These are phyloP conservation scores for Drosophila murphyi DNA, from an alignment of 1,140 invertebrate genomes.

Conservation along the genomic window DNA sequence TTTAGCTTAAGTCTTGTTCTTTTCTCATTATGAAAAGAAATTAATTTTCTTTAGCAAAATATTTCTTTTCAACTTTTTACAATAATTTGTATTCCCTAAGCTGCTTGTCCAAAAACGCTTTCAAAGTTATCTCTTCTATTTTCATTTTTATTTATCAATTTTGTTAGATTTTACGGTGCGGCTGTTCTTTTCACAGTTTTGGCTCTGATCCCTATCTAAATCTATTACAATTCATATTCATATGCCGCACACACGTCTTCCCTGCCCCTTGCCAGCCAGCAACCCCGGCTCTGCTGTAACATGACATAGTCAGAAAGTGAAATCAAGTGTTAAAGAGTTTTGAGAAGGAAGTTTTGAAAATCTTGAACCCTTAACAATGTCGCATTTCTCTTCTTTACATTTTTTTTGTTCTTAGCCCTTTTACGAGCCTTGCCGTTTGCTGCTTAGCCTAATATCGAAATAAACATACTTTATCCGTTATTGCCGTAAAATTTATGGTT, in stretches of 20 bases:
- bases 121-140: constrained; percentile 31
- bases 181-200: constrained; percentile 62
- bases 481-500: constrained; percentile 80
- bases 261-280: neutral
- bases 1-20: constrained; percentile 59
- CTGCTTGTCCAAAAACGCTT: constrained; percentile 32
- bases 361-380: constrained; percentile 34
- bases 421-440: constrained; percentile 45
- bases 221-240: constrained; percentile 80
- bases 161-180: constrained; percentile 66
- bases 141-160: constrained; percentile 50
- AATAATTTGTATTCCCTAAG: constrained; percentile 43
- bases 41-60: constrained; percentile 53
- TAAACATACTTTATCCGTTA: constrained; percentile 83
- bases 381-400: constrained; percentile 28
- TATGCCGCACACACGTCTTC: constrained; percentile 56
- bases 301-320: constrained; percentile 54
- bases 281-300: neutral
- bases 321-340: constrained; percentile 83
- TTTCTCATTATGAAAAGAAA: constrained; percentile 51
- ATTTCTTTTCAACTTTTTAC: constrained; percentile 50
- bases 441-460: constrained; percentile 80
- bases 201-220: constrained; percentile 70
- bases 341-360: constrained; percentile 44
- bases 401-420: constrained; percentile 63